Base-by-base conservation (phyloP, 1,140 invertebrate genomes). In the Drosophila fuyamai region DNA sequence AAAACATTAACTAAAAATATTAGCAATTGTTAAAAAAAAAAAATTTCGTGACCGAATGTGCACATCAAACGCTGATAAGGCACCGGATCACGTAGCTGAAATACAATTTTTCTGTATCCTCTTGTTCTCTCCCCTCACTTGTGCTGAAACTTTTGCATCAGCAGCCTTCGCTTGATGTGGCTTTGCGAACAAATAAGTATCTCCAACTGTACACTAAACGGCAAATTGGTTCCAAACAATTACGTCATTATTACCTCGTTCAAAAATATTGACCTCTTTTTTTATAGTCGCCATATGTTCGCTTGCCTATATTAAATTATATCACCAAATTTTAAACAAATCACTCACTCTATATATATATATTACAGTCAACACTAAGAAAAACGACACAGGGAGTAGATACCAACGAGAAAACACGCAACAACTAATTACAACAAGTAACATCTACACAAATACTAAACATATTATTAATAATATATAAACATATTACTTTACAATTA, bases 271-370 rank as follows among this genome's bases (percentile, higher is more conserved):
- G 2, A 14, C n/a, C n/a, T 41, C 40, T 35, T 32, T 51, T n/a
- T 35, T 12, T 16, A 51, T 35, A 5, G 51, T 54, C 35, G 12
- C 12, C 51, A 54, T 38, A 54, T 18, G 51, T 54, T 54, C 16
- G 38, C 12, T n/a, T 23, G 51, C 35, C 16, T 54, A n/a, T 38
- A 40, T 10, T 40, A 5, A 54, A 9, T 23, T 23, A 54, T 23
- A 38, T 54, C 16, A 54, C 6, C 32, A 16, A 54, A 54, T 54
- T 16, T 38, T 23, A 54, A 54, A 23, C 4, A 38, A 38, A 38
- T 23, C 35, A 54, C 50, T 53, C 36, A 36, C 14, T 14, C 14
- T 13, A 54, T 38, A 38, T 13, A 38, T 54, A 38, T 16, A 53
- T 47, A 36, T 12, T 36, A 36, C 36, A 38, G 10, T 47, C 12